Conservation (phyloP, 1,140 invertebrate genomes). For the Orius laevigatus region DNA sequence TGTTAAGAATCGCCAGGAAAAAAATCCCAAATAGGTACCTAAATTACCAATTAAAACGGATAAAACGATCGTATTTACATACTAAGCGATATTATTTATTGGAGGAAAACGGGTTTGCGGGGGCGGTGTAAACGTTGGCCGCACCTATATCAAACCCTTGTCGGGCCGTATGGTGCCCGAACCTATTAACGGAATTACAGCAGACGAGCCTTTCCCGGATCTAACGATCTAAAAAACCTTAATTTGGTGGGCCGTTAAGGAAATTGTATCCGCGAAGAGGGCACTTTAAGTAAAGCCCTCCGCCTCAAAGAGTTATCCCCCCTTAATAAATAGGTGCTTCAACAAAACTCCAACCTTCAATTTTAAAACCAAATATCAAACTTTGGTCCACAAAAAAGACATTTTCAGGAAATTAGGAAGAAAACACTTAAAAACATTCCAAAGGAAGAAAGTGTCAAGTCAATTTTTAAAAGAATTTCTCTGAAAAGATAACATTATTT, state of each 20-base stretch:
- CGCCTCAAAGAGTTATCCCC: neutral
- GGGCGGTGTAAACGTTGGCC: neutral
- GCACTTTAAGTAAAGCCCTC: conserved; percentile 7
- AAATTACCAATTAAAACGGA: too few relatives aligned
- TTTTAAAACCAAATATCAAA: neutral
- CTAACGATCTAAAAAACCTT: conserved; percentile 2
- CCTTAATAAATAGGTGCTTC: conserved; percentile 10
- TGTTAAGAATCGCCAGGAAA: too few relatives aligned
- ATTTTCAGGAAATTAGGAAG: too few relatives aligned
- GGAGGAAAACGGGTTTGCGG: neutral
- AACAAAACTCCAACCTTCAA: neutral
- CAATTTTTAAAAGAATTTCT: too few relatives aligned
- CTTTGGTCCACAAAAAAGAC: too few relatives aligned
- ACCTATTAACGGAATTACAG: conserved; percentile 8
- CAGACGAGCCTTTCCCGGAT: neutral
- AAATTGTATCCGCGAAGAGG: conserved; percentile 10
- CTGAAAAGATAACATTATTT: too few relatives aligned
- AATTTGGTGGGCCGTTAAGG: conserved; percentile 9
- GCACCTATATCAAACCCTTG: neutral
- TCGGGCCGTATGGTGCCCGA: conserved; percentile 1
- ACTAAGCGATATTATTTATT: conserved; percentile 5
- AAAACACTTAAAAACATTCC: too few relatives aligned
- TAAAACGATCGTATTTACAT: neutral
- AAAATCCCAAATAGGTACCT: too few relatives aligned
- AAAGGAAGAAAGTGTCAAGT: too few relatives aligned